These are phyloP conservation scores for Exephanes ischioxanthus DNA, from an alignment of 2,888 invertebrate species.

Conservation along the genomic window DNA sequence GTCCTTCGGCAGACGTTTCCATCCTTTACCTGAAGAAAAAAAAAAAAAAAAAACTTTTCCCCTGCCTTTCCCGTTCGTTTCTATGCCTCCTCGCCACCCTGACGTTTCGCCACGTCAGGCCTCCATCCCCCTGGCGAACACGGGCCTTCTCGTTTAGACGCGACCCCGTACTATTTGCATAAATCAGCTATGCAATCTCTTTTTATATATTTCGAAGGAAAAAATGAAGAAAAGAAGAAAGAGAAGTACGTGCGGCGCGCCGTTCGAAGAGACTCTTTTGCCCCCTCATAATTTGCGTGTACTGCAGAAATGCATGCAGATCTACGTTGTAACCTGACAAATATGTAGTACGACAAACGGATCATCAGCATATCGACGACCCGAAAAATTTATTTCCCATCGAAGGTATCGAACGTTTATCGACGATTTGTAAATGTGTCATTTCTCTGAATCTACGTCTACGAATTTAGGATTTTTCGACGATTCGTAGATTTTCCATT, in stretches of 20 bases:
- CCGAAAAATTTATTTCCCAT: too few species aligned
- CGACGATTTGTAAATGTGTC: too few species aligned
- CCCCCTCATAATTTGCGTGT: neutral
- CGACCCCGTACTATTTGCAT: slow-evolving; percentile 56
- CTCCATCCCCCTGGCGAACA: slow-evolving; percentile 21
- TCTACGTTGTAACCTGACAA: neutral
- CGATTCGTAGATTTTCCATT: too few species aligned
- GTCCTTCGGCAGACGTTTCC: slow-evolving; percentile 29
- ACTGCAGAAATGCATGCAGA: neutral
- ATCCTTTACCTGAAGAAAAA: slow-evolving; percentile 12
- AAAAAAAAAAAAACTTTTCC: neutral
- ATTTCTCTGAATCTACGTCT: too few species aligned
- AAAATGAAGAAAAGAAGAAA: slow-evolving; percentile 36
- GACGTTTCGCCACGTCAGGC: slow-evolving; percentile 8
- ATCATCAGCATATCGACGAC: neutral
- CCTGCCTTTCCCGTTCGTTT: slow-evolving; percentile 19
- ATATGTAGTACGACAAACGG: neutral
- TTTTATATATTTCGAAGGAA: slow-evolving; percentile 31
- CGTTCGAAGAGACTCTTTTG: neutral
- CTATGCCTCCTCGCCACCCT: slow-evolving; percentile 13
- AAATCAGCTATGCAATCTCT: slow-evolving; percentile 58
- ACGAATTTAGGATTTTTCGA: too few species aligned
- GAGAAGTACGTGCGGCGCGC: neutral
- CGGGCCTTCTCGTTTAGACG: slow-evolving; percentile 50
- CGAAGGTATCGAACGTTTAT: too few species aligned